A percentile compares a stretch with the other conserved stretches of the same genome.
Conservation (phyloP, 2,888 invertebrate genomes). For the Eutolmus rufibarbis region DNA sequence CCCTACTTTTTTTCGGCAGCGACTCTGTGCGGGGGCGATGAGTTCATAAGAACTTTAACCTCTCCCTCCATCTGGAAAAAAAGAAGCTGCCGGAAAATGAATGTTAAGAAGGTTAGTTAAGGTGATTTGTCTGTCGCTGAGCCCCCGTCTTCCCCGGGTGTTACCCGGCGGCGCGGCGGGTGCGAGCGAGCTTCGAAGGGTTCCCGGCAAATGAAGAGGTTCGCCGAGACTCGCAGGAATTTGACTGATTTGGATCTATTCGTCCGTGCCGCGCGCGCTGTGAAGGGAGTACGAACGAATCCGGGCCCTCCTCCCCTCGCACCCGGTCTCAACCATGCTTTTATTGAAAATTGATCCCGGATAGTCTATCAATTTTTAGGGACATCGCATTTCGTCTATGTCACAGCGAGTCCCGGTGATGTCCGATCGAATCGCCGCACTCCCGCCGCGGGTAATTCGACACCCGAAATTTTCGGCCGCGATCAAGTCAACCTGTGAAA, state of each 20-base stretch:
- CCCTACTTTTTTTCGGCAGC: slow-evolving; percentile 19
- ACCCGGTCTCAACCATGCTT: background rate
- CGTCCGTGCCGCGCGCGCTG: background rate
- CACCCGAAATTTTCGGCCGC: slow-evolving; percentile 20
- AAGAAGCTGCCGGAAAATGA: slow-evolving; percentile 48
- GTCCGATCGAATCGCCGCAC: slow-evolving; percentile 12
- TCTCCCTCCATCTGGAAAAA: slow-evolving; percentile 35
- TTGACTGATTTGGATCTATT: slow-evolving; percentile 29
- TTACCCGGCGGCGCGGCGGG: background rate
- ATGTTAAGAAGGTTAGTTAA: slow-evolving; percentile 49
- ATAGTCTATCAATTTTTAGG: slow-evolving; percentile 24
- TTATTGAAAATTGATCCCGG: slow-evolving; percentile 35
- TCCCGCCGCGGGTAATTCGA: slow-evolving; percentile 19
- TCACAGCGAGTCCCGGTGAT: background rate
- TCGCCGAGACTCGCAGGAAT: slow-evolving; percentile 19
- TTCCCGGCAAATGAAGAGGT: slow-evolving; percentile 34
- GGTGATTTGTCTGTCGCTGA: slow-evolving; percentile 47
- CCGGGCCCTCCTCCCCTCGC: background rate
- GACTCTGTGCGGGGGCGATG: slow-evolving; percentile 10
- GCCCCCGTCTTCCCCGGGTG: background rate
- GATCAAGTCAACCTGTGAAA: slow-evolving; percentile 38
- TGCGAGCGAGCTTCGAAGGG: background rate
- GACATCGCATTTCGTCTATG: slow-evolving; percentile 29
- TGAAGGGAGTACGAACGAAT: background rate
- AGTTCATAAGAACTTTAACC: slow-evolving; percentile 48